phyloP scores from a whole-genome alignment of 2,888 invertebrate species.

The Cerastis leucographa region DNA sequence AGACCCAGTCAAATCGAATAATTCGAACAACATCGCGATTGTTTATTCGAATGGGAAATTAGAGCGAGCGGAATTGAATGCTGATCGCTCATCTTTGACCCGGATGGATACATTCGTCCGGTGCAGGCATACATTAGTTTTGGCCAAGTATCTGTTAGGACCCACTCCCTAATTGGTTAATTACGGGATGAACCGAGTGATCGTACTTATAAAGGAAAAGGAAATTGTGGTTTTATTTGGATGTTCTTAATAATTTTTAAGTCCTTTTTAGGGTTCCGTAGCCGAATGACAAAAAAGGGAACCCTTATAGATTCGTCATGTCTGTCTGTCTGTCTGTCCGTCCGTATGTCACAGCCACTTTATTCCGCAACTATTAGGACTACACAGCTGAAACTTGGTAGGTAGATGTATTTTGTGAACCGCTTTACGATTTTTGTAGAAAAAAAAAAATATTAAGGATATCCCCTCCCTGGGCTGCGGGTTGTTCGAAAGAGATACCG shows the following conservation, averaged over 20 bases:
- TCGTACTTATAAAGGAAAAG: slow-evolving; percentile 29
- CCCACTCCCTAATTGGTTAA: slow-evolving; percentile 49
- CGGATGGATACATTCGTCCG: slow-evolving; percentile 20
- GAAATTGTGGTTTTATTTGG: neutral
- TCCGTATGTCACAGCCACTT: no score
- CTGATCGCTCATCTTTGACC: slow-evolving; percentile 31
- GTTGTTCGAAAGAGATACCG: no score
- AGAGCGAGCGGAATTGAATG: slow-evolving; percentile 26
- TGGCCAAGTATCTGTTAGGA: slow-evolving; percentile 48
- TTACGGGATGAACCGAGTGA: slow-evolving; percentile 39
- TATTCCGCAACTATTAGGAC: no score
- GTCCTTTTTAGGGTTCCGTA: no score
- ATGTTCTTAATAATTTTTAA: neutral
- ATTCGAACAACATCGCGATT: slow-evolving; percentile 33
- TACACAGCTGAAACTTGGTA: no score
- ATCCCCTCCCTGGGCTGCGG: no score
- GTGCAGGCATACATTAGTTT: slow-evolving; percentile 55
- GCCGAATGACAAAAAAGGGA: no score
- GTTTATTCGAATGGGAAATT: slow-evolving; percentile 54
- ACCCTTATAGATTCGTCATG: no score
- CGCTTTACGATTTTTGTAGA: no score
- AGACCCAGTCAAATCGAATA: slow-evolving; percentile 40
- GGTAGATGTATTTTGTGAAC: no score
- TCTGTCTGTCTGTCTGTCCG: no score
- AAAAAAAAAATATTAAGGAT: no score